Evolutionary conservation across 2,797 vertebrate genomes (phyloP).

Genomic region (Gouania willdenowi): DNA sequence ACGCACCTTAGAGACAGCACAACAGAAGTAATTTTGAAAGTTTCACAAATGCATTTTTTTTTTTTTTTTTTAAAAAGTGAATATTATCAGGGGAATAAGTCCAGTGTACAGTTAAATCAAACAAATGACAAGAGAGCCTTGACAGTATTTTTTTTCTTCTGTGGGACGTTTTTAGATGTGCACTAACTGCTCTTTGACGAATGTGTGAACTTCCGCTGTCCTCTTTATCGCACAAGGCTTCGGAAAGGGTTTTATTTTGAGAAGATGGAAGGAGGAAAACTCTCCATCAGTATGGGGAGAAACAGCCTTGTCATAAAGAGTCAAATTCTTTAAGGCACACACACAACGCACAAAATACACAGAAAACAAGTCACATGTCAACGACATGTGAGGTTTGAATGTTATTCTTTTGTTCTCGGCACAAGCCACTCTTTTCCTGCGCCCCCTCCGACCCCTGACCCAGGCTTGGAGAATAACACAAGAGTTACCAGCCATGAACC

Average conservation of each 20-base stretch:
- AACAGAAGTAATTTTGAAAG: neutral
- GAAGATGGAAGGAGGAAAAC: constrained; percentile 48
- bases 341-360: constrained; percentile 8
- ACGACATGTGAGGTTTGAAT: constrained; percentile 8
- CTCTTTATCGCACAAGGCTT: constrained; percentile 11
- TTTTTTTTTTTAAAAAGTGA: neutral
- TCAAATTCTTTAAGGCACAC: constrained; percentile 14
- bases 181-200: neutral
- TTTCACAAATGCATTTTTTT: neutral
- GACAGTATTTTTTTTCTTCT: neutral
- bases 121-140: neutral
- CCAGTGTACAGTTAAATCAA: no score
- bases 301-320: constrained; percentile 23
- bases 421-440: constrained; percentile 7
- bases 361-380: constrained; percentile 6
- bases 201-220: neutral
- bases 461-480: neutral
- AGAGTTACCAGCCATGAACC: neutral
- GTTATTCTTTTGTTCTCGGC: constrained; percentile 22
- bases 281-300: constrained; percentile 32
- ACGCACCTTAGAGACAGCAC: neutral
- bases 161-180: neutral
- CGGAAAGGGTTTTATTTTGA: constrained; percentile 25
- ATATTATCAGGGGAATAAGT: neutral
- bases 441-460: constrained; percentile 16